Evolutionary conservation across 2,113 vertebrate genomes (phyloP), one percentile per base, ranked within the genome.

Genomic region (Sturnira hondurensis): DNA sequence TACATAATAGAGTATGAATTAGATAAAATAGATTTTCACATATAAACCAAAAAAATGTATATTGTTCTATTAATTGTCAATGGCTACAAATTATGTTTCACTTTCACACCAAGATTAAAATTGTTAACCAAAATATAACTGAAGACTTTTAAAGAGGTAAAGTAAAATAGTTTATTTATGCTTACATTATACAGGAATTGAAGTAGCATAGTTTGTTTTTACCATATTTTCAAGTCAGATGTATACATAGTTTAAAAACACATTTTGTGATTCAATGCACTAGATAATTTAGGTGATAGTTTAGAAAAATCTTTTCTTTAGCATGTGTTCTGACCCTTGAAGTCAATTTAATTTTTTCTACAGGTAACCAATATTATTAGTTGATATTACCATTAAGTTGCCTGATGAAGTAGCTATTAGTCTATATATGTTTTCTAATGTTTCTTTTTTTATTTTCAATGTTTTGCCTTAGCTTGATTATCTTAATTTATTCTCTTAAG

Each of bases 1-100:
- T 91, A 43, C 54, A 82, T 78, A 96, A n/a, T 68, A 90, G 28
- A 94, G 94, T 54, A 33, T 94, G 26, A 74, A 85, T 89, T 76
- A 89, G 43, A 41, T 58, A 77, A 91, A 94, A 38, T 38, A 86
- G 0, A 94, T 15, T 12, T 74, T 83, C 91, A 82, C 17, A 36
- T 70, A 97, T 86, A 94, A 89, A 68, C 52, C 86, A 95, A 67
- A n/a, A 70, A 7, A 52, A 95, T 1, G 20, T 54, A 17, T 80
- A 31, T 6, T 58, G 24, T 10, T 58, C 88, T 97, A 61, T 76
- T 61, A 4, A 89, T 93, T 96, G 24, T 56, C 50, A 87, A 36
- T 70, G 36, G 70, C 38, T 93, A 4, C 0, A 86, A 84, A 63
- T 63, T n/a, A 71, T 33, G 41, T 38, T 70, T 86, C 11, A 38